Conservation (phyloP, 2,888 invertebrate species). For the Dryadula phaetusa region DNA sequence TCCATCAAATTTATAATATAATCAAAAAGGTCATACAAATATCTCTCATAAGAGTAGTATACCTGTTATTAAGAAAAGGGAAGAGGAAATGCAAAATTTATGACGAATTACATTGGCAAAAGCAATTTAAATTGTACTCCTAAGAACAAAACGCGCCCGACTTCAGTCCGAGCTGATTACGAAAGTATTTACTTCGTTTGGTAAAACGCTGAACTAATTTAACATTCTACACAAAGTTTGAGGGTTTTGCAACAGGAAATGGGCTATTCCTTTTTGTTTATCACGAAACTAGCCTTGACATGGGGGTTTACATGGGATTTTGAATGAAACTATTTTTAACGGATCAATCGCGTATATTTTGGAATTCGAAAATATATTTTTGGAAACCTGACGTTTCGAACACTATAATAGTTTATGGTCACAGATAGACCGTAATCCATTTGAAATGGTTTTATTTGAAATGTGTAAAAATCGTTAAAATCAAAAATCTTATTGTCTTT, state of each 20-base stretch:
- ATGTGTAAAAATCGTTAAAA: too few species aligned
- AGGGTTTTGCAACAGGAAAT: slow-evolving; percentile 37
- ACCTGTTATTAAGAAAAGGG: not conserved
- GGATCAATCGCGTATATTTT: too few species aligned
- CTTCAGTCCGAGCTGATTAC: slow-evolving; percentile 19
- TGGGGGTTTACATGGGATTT: not conserved
- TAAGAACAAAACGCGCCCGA: slow-evolving; percentile 28
- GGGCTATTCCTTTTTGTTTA: slow-evolving; percentile 27
- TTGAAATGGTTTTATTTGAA: too few species aligned
- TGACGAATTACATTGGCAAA: slow-evolving; percentile 14
- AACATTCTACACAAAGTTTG: slow-evolving; percentile 40
- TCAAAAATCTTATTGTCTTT: too few species aligned
- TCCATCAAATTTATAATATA: too few species aligned
- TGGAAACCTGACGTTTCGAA: too few species aligned
- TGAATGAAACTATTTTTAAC: too few species aligned
- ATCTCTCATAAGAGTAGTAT: too few species aligned
- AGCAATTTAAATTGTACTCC: slow-evolving; percentile 24
- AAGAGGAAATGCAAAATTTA: slow-evolving; percentile 1
- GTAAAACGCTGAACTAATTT: slow-evolving; percentile 38
- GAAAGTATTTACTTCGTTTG: slow-evolving; percentile 27
- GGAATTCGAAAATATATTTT: too few species aligned
- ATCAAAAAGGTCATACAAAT: too few species aligned
- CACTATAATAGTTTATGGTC: too few species aligned
- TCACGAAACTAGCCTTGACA: not conserved
- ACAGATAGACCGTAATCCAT: too few species aligned